Evolutionary conservation across 2,797 vertebrate genomes (phyloP).

Genomic region (Sarcophilus harrisii): DNA sequence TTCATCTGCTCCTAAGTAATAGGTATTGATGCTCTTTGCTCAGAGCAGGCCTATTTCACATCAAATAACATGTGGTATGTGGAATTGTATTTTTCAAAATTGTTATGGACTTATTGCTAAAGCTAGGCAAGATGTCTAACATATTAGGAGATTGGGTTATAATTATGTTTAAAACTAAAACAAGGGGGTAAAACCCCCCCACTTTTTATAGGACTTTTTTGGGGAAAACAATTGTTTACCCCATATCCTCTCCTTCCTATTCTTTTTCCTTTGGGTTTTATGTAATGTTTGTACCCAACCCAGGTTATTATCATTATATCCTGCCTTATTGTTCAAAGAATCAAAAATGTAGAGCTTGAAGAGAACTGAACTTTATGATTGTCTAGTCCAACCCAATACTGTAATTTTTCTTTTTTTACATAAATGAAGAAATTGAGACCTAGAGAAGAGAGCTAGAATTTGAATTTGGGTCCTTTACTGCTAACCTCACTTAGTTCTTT

Average conservation of each 20-base stretch:
- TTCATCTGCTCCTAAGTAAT: slow-evolving; percentile 55
- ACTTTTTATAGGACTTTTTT: not conserved
- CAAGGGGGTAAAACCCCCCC: not conserved
- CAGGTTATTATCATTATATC: not conserved
- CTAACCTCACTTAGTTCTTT: not conserved
- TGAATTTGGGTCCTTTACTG: not conserved
- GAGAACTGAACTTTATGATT: not conserved
- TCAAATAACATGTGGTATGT: not conserved
- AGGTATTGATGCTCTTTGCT: slow-evolving; percentile 41
- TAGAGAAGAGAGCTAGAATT: not conserved
- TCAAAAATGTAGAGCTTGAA: not conserved
- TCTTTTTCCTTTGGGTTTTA: not conserved
- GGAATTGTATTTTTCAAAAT: not conserved
- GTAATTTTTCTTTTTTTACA: not conserved
- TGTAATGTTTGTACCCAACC: not conserved
- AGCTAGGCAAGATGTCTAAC: not conserved
- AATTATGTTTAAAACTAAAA: not conserved
- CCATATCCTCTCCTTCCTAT: not conserved
- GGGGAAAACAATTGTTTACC: not conserved
- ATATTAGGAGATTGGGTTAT: not conserved
- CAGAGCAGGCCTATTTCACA: slow-evolving; percentile 1
- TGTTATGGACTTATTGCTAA: not conserved
- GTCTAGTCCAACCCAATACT: not conserved
- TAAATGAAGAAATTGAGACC: not conserved
- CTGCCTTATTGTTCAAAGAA: not conserved